Evolutionary conservation across 2,113 vertebrate genomes (phyloP), one percentile per base, ranked within the genome.

Genomic region (Aleadryas rufinucha): DNA sequence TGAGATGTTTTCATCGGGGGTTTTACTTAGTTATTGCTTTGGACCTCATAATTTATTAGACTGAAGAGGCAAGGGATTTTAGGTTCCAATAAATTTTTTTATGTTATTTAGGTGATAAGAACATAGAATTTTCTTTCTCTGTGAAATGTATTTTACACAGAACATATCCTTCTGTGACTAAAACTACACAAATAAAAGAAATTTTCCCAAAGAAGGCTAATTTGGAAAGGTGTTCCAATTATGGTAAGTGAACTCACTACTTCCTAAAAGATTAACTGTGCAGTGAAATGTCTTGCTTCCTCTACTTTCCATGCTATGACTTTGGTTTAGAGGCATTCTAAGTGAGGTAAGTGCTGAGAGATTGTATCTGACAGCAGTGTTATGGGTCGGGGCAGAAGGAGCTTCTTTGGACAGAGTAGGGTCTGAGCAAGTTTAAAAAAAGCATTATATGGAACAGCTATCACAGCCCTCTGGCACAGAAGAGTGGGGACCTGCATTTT

Each of bases 321-420:
- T 96, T 95, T 77, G 22, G 2, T 78, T 84, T 75, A 79, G 77
- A 80, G 74, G 35, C 45, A 53, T 59, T 92, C 13, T 81, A 59
- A 72, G 54, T 81, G 87, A 97, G 91, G 94, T 97, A 96, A 88
- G 90, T 96, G 54, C 20, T 90, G 96, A 83, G 42, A 84, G 42
- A 79, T 52, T 59, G 5, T 72, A 76, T n/a, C 88, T 53, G 47
- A 47, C 14, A 61, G 30, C 27, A 66, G 13, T 23, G 7, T 61
- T 82, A 45, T 6, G 5, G 14, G 2, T 66, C 7, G 26, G 20
- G 13, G 23, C 18, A 74, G 61, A 76, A 47, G 11, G 22, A 92
- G 12, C 16, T 5, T 6, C 33, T 90, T 89, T 28, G 37, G 35
- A 24, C 60, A 83, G 39, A 57, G 30, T 9, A 50, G 31, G 11